Evolutionary conservation across 2,888 invertebrate genomes (phyloP), one percentile per base, ranked within the genome.

Genomic region (Tachystola acroxantha): DNA sequence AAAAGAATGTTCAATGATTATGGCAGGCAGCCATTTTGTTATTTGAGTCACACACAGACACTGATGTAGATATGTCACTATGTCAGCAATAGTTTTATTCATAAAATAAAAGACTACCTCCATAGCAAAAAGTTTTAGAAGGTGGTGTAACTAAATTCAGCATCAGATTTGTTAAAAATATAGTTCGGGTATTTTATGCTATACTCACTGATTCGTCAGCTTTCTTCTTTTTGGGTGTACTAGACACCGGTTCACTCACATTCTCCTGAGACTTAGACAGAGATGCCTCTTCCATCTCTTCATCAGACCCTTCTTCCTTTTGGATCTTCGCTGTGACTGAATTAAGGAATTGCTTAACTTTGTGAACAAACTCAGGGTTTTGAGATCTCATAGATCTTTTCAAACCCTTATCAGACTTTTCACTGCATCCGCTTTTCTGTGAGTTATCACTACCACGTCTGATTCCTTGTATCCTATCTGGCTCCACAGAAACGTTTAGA

Each of bases 341-440:
- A 53, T 88, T 88, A 7, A 91, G 63, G 53, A 91, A 91, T 47
- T 86, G 88, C 47, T 88, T 89, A 34, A 91, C 90, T 59, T 91
- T 91, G 45, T 82, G 82, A 0, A 88, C 88, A 77, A 91, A 91
- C 31, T 91, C 91, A 7, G 89, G 88, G 53, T 91, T 91, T 57
- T 90, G 90, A 5, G 90, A 90, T 36, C 91, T 77, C 86, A 91
- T 89, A 38, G 90, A 89, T 33, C 89, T 61, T 48, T 85, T 84
- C 1, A 63, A 43, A 3, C 47, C 39, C 38, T 66, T 80, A 3
- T 82, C 80, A 7, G 80, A 75, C 36, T 73, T 74, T 38, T 78
- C 85, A 57, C 81, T 82, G 24, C 68, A 60, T 41, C 59, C 79
- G 43, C 79, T 82, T 32, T 69, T 59, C 36, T 75, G 74, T 4